Conservation (phyloP, 2,113 vertebrate species). For the Silurus glanis region DNA sequence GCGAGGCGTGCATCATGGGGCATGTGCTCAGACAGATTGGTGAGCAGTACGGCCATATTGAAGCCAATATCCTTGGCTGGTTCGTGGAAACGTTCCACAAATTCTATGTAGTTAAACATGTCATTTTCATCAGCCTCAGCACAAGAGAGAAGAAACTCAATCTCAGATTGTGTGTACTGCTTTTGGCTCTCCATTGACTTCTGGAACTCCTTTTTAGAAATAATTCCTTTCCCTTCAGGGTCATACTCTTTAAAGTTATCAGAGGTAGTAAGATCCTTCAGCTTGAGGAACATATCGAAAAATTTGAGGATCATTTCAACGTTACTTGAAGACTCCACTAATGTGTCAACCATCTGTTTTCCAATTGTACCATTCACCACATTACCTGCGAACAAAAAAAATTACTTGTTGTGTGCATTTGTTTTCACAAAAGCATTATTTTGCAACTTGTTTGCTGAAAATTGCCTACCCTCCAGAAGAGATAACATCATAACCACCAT, state of each 20-base stretch:
- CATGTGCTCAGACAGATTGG: slow-evolving; percentile 97
- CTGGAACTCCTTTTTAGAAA: slow-evolving; percentile 97
- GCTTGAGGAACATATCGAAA: slow-evolving; percentile 98
- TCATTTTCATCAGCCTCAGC: slow-evolving; percentile 93
- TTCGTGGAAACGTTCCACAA: slow-evolving; percentile 94
- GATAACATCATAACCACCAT: slow-evolving; percentile 99
- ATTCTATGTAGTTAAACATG: slow-evolving; percentile 94
- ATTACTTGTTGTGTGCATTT: neutral
- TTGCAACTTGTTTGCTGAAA: neutral
- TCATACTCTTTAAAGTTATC: slow-evolving; percentile 94
- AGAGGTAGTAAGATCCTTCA: slow-evolving; percentile 94
- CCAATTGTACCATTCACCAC: slow-evolving; percentile 98
- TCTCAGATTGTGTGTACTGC: slow-evolving; percentile 91
- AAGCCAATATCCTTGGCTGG: slow-evolving; percentile 98
- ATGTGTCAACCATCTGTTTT: slow-evolving; percentile 98
- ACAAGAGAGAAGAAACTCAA: slow-evolving; percentile 92
- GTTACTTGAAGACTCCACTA: slow-evolving; percentile 95
- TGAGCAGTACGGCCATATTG: slow-evolving; percentile 91
- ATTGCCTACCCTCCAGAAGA: slow-evolving; percentile 87
- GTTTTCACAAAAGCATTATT: neutral
- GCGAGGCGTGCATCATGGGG: slow-evolving; percentile 88
- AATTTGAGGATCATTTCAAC: slow-evolving; percentile 99
- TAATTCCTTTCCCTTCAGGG: slow-evolving; percentile 89
- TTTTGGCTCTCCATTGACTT: slow-evolving; percentile 98
- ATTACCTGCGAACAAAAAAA: slow-evolving; percentile 76